A percentile compares a stretch with the other conserved stretches of the same genome.
These are phyloP conservation scores for Syrphus vitripennis DNA, from an alignment of 2,888 invertebrate species.

Conservation along the genomic window DNA sequence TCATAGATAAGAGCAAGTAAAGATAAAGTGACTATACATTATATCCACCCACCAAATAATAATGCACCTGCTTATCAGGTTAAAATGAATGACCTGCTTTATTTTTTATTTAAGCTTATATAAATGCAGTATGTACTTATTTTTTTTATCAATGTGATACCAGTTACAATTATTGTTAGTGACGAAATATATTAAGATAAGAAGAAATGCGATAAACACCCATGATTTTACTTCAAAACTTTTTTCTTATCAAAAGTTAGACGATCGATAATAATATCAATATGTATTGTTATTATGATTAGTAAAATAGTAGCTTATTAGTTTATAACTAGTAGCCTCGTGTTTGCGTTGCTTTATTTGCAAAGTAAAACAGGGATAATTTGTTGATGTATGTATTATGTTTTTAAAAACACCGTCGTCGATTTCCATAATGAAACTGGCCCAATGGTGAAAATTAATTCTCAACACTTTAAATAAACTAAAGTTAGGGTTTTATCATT, in stretches of 20 bases:
- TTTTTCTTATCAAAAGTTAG: neutral
- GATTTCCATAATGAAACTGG: no score
- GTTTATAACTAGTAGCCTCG: no score
- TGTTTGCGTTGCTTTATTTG: no score
- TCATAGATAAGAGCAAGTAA: neutral
- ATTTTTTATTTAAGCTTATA: neutral
- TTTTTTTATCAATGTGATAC: neutral
- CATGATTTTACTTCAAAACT: neutral
- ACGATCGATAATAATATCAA: neutral
- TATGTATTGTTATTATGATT: no score
- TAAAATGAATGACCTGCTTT: slow-evolving; percentile 10
- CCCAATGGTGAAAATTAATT: no score
- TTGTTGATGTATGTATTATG: no score
- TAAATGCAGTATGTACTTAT: neutral
- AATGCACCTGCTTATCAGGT: slow-evolving; percentile 7
- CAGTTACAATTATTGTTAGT: neutral
- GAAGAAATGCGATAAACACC: neutral
- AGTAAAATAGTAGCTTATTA: no score
- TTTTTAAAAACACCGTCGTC: no score
- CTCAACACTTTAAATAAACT: no score
- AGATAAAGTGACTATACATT: neutral
- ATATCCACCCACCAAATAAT: neutral
- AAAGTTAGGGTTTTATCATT: no score
- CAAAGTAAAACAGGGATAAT: no score
- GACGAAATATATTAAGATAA: slow-evolving; percentile 15